phyloP scores from a whole-genome alignment of 2,888 invertebrate genomes.

The Drosophila flavopinicola region DNA sequence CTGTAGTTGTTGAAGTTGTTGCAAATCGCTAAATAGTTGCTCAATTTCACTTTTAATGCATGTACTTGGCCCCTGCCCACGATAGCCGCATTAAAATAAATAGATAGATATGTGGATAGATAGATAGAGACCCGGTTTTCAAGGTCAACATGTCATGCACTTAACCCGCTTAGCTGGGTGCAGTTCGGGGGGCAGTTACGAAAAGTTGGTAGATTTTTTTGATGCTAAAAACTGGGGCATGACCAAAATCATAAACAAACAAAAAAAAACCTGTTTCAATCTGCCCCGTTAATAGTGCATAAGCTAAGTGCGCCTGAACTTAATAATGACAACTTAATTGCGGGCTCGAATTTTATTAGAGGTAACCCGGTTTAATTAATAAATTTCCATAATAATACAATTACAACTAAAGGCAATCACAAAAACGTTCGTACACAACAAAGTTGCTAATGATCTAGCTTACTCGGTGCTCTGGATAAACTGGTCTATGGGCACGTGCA shows the following conservation, averaged over 20 bases:
- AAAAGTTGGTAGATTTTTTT: conserved; percentile 27
- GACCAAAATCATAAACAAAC: conserved; percentile 58
- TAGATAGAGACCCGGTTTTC: conserved; percentile 12
- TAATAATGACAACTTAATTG: conserved; percentile 27
- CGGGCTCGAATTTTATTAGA: conserved; percentile 16
- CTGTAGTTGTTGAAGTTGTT: conserved; percentile 1
- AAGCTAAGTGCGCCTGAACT: conserved; percentile 17
- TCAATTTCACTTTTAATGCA: conserved; percentile 39
- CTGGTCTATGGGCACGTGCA: conserved; percentile 80
- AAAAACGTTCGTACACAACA: conserved; percentile 9
- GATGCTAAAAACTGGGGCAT: conserved; percentile 60
- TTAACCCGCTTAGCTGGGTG: conserved; percentile 50
- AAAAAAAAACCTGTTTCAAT: conserved; percentile 36
- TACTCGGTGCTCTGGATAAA: conserved; percentile 50
- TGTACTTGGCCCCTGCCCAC: conserved; percentile 33
- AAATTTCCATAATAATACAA: conserved; percentile 22
- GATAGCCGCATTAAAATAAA: conserved; percentile 14
- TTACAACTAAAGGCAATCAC: conserved; percentile 34
- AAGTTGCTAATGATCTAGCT: not conserved
- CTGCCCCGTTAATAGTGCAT: conserved; percentile 19
- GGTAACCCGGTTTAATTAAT: conserved; percentile 18
- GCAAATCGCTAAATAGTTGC: conserved; percentile 29
- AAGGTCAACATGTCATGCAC: conserved; percentile 51
- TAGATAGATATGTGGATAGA: conserved; percentile 4
- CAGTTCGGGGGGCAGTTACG: conserved; percentile 30